These are phyloP conservation scores for Trididemnum nubilum DNA, from an alignment of 23 tunicate species.

Conservation along the genomic window DNA sequence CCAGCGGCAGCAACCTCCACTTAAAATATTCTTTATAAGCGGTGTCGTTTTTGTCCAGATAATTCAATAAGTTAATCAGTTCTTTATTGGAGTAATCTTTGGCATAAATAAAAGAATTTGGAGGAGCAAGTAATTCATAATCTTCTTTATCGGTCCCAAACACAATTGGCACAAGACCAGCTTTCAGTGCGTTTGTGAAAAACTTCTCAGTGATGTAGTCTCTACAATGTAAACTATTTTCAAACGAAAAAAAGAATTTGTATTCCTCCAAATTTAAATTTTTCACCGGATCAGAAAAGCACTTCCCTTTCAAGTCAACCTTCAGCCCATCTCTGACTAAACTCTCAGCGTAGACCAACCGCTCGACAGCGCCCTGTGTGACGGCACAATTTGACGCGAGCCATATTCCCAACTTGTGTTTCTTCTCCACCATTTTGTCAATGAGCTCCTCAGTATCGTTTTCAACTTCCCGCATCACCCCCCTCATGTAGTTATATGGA, in stretches of 20 bases:
- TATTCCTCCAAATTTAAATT: conserved; percentile 2
- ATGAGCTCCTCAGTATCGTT: neutral
- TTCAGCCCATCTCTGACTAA: conserved; percentile 55
- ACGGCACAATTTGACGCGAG: conserved; percentile 52
- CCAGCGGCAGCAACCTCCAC: conserved; percentile 26
- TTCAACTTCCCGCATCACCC: neutral
- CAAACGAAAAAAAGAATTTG: conserved; percentile 76
- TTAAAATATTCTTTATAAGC: conserved; percentile 54
- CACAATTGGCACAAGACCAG: conserved; percentile 52
- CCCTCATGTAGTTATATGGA: neutral
- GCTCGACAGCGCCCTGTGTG: conserved; percentile 46
- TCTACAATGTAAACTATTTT: conserved; percentile 46
- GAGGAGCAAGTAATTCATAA: conserved; percentile 9
- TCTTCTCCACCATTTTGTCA: conserved; percentile 15
- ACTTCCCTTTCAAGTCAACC: conserved; percentile 47
- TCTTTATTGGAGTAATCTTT: conserved; percentile 26
- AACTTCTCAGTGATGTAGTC: conserved; percentile 70
- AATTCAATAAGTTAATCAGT: conserved; percentile 30
- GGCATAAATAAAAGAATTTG: conserved; percentile 37
- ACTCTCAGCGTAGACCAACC: conserved; percentile 47
- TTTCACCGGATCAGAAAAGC: conserved; percentile 28
- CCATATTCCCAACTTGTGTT: conserved; percentile 47
- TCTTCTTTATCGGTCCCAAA: conserved; percentile 41
- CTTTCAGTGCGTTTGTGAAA: conserved; percentile 9
- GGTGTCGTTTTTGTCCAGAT: conserved; percentile 49